A percentile compares a stretch with the other conserved stretches of the same genome.
Conservation (phyloP, 2,888 invertebrate species). For the Enchytraeus crypticus region DNA sequence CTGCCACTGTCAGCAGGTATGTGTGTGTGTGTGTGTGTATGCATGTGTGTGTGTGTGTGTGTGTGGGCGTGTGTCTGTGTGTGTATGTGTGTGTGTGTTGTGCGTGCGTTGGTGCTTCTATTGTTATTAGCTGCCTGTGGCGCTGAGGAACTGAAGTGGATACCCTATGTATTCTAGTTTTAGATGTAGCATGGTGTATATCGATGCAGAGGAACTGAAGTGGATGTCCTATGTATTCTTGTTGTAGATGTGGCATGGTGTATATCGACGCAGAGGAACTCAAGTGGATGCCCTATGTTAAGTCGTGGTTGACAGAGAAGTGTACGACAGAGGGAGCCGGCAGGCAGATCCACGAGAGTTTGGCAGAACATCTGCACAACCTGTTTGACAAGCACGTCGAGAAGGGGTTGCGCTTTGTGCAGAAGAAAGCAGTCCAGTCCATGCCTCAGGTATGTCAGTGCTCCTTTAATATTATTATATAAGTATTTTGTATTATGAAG, state of each 20-base stretch:
- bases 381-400: constrained; percentile 63
- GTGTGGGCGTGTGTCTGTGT: no score
- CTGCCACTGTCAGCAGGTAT: constrained; percentile 71
- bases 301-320: constrained; percentile 66
- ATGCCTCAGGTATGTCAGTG: constrained; percentile 63
- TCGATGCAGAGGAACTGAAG: not conserved
- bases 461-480: not conserved
- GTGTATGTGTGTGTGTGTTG: no score
- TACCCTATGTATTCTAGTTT: not conserved
- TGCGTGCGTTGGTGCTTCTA: no score
- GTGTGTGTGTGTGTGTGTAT: constrained; percentile 13
- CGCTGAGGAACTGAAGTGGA: not conserved
- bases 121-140: not conserved
- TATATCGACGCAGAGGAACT: constrained; percentile 77
- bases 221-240: not conserved
- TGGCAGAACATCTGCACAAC: constrained; percentile 59
- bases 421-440: constrained; percentile 61
- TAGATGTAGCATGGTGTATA: not conserved
- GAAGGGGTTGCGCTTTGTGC: constrained; percentile 60
- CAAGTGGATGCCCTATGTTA: constrained; percentile 69
- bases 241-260: constrained; percentile 65
- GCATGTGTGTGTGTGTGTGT: not conserved
- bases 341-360: constrained; percentile 46
- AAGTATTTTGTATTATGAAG: no score
- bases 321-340: no score